Evolutionary conservation across 2,113 vertebrate genomes (phyloP).

Genomic region (Danio rerio): GRCz12tu NC_133193.1:12221001-12221500

Average conservation of each 20-base stretch:
- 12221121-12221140: constrained; percentile 65
- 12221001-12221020: constrained; percentile 73
- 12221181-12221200: not conserved
- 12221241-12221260: not conserved
- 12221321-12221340: constrained; percentile 27
- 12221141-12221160: not conserved
- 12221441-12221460: constrained; percentile 25
- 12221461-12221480: constrained; percentile 13
- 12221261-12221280: not conserved
- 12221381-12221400: not conserved
- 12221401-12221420: not conserved
- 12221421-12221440: not conserved
- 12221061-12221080: constrained; percentile 53
- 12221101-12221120: constrained; percentile 85
- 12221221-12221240: not conserved
- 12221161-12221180: constrained; percentile 3
- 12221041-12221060: constrained; percentile 64
- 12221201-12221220: not conserved
- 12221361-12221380: constrained; percentile 5
- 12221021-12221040: constrained; percentile 59
- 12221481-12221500: constrained; percentile 24
- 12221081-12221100: constrained; percentile 60
- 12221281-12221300: constrained; percentile 1
- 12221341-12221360: constrained; percentile 40
- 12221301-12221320: constrained; percentile 12